Percentiles rank a stretch among this genome's conserved stretches.
Evolutionary conservation across 2,888 invertebrate species (phyloP).

Genomic region (Proisotoma minuta): DNA sequence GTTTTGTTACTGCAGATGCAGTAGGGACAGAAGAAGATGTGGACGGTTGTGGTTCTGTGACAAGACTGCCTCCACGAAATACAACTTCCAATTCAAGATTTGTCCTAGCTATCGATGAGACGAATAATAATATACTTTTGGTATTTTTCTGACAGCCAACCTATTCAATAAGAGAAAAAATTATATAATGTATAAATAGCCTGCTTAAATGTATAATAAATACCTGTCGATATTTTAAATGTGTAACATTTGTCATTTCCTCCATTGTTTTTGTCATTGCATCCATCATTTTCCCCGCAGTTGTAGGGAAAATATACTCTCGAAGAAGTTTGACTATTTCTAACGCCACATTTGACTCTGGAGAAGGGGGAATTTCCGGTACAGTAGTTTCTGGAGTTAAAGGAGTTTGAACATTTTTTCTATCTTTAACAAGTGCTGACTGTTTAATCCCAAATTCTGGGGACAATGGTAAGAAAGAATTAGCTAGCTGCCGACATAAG

Average conservation of each 20-base stretch:
- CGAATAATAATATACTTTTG: slow-evolving; percentile 78
- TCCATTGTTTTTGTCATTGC: slow-evolving; percentile 91
- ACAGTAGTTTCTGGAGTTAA: slow-evolving; percentile 43
- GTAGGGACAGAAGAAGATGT: slow-evolving; percentile 49
- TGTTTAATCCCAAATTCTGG: slow-evolving; percentile 47
- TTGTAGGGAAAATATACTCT: slow-evolving; percentile 47
- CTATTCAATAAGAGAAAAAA: too few species aligned
- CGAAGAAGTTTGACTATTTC: slow-evolving; percentile 44
- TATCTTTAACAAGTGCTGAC: slow-evolving; percentile 45
- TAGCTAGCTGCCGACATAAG: slow-evolving; percentile 78
- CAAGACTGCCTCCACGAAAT: slow-evolving; percentile 77
- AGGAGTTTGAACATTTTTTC: slow-evolving; percentile 36
- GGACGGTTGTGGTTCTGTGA: slow-evolving; percentile 49
- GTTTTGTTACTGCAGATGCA: slow-evolving; percentile 57
- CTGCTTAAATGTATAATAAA: too few species aligned
- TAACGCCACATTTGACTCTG: slow-evolving; percentile 44
- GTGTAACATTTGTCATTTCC: slow-evolving; percentile 84
- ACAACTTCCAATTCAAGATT: slow-evolving; percentile 90
- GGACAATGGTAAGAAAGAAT: slow-evolving; percentile 70
- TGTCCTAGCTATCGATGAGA: slow-evolving; percentile 80
- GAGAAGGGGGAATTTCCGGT: slow-evolving; percentile 43
- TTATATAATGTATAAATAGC: too few species aligned
- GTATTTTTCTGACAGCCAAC: slow-evolving; percentile 60
- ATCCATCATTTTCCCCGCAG: slow-evolving; percentile 61
- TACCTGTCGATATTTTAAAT: slow-evolving; percentile 67